Base-by-base conservation (phyloP, 2,888 invertebrate species). In the Drosophila histrio region DNA sequence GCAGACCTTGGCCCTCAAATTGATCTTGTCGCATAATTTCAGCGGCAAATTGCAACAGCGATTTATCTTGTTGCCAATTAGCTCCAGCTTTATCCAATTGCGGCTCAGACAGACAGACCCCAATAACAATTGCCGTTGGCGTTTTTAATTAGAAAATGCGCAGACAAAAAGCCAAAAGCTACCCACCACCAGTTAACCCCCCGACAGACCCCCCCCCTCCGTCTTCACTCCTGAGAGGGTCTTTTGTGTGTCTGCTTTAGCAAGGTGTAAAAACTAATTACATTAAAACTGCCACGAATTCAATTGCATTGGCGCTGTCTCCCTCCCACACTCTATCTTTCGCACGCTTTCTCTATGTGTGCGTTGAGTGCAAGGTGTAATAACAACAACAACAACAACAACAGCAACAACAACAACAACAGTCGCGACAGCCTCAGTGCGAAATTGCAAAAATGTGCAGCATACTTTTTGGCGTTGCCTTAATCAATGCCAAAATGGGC, bases 241-340 rank as follows among this genome's bases (percentile, higher is more conserved):
- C 21, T 61, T 47, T 36, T 65, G 57, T 57, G 61, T 52, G 68
- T 72, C 56, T 73, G 79, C 72, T 64, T 58, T 50, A 17, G 74
- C 71, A 84, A 86, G 87, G 81, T 83, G 83, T 86, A 81, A 83
- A 83, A 83, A 87, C 79, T 87, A 83, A 83, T 83, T 83, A 83
- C 87, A 83, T 83, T 83, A 83, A 83, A 87, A 83, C 81, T 87
- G 87, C 83, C 84, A 83, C 87, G 79, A 83, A 81, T 83, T 83
- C 83, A 84, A 83, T 83, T 87, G 87, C 79, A 79, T 74, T 79
- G 77, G 66, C 66, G 19, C 22, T 50, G 57, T 50, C 26, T 58
- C 28, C 13, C 15, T 3, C 34, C 11, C 13, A 4, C 22, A 34
- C 52, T 26, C 36, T 6, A 15, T 13, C 49, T 6, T 36, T 17